Conservation (phyloP, 2,888 invertebrate genomes). For the Lomographa bimaculata region DNA sequence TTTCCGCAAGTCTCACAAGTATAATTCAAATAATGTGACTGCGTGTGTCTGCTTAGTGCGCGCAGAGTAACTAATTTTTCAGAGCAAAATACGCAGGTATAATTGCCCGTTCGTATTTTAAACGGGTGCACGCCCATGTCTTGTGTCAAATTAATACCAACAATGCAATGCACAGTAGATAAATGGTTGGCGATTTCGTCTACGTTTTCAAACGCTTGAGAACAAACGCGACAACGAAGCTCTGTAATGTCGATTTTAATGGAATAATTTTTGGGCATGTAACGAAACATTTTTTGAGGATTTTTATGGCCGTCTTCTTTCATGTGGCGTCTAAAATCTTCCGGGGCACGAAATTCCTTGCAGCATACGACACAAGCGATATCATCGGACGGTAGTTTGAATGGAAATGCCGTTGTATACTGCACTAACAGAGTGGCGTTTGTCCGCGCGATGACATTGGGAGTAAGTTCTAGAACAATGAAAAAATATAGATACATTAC, state of each 20-base stretch:
- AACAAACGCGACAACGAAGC: constrained; percentile 42
- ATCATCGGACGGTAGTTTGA: constrained; percentile 39
- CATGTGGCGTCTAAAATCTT: constrained; percentile 46
- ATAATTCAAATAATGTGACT: background rate
- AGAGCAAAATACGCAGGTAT: constrained; percentile 39
- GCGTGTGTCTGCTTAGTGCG: constrained; percentile 2
- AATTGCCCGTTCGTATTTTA: constrained; percentile 31
- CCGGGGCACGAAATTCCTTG: constrained; percentile 39
- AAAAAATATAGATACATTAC: no score
- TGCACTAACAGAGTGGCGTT: constrained; percentile 48
- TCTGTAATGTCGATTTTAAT: constrained; percentile 45
- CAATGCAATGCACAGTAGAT: constrained; percentile 21
- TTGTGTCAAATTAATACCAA: constrained; percentile 12
- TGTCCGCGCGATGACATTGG: constrained; percentile 40
- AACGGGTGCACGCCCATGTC: constrained; percentile 42
- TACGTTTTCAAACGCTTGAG: constrained; percentile 24
- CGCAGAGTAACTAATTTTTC: background rate
- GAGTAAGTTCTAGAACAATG: constrained; percentile 51
- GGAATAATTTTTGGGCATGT: constrained; percentile 16
- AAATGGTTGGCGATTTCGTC: constrained; percentile 39
- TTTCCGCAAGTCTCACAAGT: constrained; percentile 35
- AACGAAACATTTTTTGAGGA: constrained; percentile 7
- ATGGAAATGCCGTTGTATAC: constrained; percentile 50
- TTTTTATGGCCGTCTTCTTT: constrained; percentile 26
- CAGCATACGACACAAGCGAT: constrained; percentile 36